A percentile compares a stretch with the other conserved stretches of the same genome.
Conservation (phyloP, 2,888 invertebrate genomes). For the Calliscelio sp. region DNA sequence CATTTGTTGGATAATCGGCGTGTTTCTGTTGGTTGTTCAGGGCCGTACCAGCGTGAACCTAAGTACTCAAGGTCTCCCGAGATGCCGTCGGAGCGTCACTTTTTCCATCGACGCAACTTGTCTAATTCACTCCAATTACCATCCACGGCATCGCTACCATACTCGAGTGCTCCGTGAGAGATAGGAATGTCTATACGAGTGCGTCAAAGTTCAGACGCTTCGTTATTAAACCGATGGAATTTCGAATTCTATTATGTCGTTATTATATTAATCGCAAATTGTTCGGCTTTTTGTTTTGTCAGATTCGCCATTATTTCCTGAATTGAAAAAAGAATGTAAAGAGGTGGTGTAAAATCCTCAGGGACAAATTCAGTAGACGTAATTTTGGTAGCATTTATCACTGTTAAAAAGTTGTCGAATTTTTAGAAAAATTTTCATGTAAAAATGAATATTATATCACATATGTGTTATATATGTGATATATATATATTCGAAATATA, state of each 20-base stretch:
- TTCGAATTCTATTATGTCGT: conserved; percentile 45
- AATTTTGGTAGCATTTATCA: no score
- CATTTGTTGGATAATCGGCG: conserved; percentile 52
- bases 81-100: conserved; percentile 23
- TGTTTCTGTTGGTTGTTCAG: conserved; percentile 50
- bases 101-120: conserved; percentile 44
- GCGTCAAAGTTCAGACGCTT: conserved; percentile 49
- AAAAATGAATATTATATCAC: no score
- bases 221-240: conserved; percentile 46
- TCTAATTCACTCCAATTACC: conserved; percentile 61
- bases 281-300: not conserved
- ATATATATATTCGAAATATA: no score
- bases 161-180: no score
- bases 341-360: no score
- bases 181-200: conserved; percentile 42
- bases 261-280: conserved; percentile 42
- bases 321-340: no score
- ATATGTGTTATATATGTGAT: no score
- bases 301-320: not conserved
- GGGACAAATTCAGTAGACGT: no score
- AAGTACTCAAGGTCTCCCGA: conserved; percentile 47
- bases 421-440: no score
- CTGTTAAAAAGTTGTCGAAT: no score
- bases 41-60: conserved; percentile 51
- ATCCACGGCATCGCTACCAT: no score